A percentile compares a stretch with the other conserved stretches of the same genome.
Evolutionary conservation across 2,113 vertebrate species (phyloP).

Genomic region (Nesoenas mayeri): DNA sequence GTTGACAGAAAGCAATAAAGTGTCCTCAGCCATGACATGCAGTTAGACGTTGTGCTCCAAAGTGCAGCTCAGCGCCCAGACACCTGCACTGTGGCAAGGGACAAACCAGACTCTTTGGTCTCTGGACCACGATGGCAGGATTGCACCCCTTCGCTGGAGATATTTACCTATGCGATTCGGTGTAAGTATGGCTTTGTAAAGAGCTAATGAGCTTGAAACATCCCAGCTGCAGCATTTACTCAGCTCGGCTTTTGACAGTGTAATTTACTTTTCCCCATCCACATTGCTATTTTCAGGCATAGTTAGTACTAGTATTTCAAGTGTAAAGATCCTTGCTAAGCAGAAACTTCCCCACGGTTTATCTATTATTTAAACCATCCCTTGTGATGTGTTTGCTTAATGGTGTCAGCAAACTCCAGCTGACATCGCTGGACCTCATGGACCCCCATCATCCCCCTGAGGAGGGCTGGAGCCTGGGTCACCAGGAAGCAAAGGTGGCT

Average conservation of each 20-base stretch:
- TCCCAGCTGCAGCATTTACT: neutral
- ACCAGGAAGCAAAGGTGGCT: neutral
- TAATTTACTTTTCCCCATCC: neutral
- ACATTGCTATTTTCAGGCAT: neutral
- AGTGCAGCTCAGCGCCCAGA: neutral
- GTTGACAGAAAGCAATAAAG: conserved; percentile 60
- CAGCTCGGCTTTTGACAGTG: neutral
- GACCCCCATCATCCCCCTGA: rapidly evolving
- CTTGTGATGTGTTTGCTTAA: neutral
- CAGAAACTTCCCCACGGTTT: neutral
- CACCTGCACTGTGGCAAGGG: neutral
- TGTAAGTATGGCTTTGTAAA: neutral
- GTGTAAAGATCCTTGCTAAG: conserved; percentile 10
- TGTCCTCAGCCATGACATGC: conserved; percentile 22
- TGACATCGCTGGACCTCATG: neutral
- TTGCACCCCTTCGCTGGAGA: neutral
- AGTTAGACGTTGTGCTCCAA: neutral
- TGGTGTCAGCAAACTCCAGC: neutral
- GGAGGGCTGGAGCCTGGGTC: neutral
- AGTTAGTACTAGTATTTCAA: neutral
- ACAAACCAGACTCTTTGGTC: neutral
- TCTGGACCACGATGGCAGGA: neutral
- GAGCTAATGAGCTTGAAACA: conserved; percentile 3
- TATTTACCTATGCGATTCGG: neutral
- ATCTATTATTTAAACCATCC: neutral